Conservation (phyloP, 2,113 vertebrate genomes). For the Myodes glareolus region DNA sequence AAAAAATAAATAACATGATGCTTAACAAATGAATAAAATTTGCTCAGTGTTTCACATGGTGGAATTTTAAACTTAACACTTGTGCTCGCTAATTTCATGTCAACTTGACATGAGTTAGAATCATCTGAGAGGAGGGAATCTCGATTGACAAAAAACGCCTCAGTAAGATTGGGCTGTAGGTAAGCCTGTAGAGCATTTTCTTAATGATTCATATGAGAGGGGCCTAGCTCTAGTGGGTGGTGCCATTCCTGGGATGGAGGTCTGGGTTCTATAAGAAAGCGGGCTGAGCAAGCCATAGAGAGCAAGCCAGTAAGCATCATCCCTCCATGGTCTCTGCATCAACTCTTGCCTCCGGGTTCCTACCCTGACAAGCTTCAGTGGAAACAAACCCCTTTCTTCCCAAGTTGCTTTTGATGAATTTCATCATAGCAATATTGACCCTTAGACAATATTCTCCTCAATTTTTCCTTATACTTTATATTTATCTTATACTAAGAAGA, state of each 20-base stretch:
- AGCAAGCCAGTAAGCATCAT: background rate
- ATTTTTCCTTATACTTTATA: background rate
- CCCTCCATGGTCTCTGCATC: background rate
- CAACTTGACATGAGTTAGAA: background rate
- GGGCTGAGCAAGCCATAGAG: background rate
- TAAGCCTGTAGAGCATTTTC: background rate
- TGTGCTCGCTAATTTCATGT: background rate
- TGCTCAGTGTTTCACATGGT: background rate
- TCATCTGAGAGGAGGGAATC: background rate
- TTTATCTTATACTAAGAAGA: background rate
- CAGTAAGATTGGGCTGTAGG: background rate
- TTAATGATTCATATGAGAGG: background rate
- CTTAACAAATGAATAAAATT: background rate
- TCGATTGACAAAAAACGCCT: background rate
- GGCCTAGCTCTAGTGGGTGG: background rate
- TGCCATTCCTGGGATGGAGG: too few relatives aligned
- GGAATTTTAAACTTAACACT: constrained; percentile 20
- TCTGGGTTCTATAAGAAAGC: background rate
- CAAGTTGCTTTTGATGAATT: background rate
- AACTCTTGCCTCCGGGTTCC: background rate
- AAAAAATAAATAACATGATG: background rate
- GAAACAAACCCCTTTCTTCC: background rate
- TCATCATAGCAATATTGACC: background rate
- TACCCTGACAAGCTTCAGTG: background rate
- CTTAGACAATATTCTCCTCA: background rate